Base-by-base conservation (phyloP, 1,140 invertebrate genomes). In the Artemia franciscana region DNA sequence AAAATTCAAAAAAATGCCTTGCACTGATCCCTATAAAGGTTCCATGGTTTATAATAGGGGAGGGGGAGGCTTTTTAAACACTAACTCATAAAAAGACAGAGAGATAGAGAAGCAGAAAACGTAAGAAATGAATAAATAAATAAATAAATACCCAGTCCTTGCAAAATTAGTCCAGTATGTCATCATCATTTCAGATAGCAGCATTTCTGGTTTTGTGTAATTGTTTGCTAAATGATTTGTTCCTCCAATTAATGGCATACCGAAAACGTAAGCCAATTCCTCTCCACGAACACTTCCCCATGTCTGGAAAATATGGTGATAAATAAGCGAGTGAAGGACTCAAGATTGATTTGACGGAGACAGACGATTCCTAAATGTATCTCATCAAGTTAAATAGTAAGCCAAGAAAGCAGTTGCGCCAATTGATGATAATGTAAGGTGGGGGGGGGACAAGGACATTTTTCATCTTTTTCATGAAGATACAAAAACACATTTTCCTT, bases 231-330 rank as follows among this genome's bases (percentile, higher is more conserved):
- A 86, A 66, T 87, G 85, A 66, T 83, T 80, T 60, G 80, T 81
- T 12, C 80, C 78, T 5, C 79, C 80, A 56, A 83, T 68, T 7
- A 96, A 72, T 5, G 92, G 91, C 7, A 88, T 84, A 3, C 92
- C 92, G 64, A 96, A 84, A 26, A 94, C 78, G 69, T 92, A 96
- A 0, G 89, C 82, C 68, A 97, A 69, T 69, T 96, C 91, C 71
- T 95, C 90, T 0, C 91, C 91, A 66, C 85, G 81, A 5, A 91
- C 80, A 64, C 85, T 86, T 0, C 87, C 87, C 28, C 87, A 70
- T 21, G 83, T 75, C 80, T 87, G 74, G 15, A 63, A 4, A 66
- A 24, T 15, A 24, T 74, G 69, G 58, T 66, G 67, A 39, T 70
- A 67, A 25, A 75, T 75, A 63, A 65, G n/a, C 57, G 65, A 24